phyloP scores from a whole-genome alignment of 1,140 invertebrate species.

The Saccostrea cuccullata region DNA sequence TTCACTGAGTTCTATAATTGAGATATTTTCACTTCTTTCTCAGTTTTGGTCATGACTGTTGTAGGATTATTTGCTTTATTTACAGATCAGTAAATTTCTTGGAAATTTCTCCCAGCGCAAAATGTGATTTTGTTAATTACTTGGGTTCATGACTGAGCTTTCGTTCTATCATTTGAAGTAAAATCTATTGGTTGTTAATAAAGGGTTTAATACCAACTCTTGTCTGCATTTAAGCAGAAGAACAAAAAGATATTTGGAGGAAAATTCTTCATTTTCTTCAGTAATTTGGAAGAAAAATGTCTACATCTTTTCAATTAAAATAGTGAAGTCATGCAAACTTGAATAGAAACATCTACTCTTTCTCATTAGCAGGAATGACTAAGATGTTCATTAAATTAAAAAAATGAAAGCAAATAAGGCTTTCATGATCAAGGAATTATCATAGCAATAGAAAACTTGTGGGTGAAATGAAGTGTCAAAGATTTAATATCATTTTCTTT shows the following conservation, averaged over 20 bases:
- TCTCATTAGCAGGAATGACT: background rate
- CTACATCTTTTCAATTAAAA: slow-evolving; percentile 9
- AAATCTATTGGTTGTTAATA: slow-evolving; percentile 10
- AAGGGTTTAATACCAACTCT: slow-evolving; percentile 1
- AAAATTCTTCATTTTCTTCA: background rate
- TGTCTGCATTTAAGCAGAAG: slow-evolving; percentile 13
- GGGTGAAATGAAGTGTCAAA: background rate
- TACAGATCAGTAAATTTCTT: slow-evolving; percentile 25
- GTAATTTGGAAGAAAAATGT: slow-evolving; percentile 2
- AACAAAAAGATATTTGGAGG: background rate
- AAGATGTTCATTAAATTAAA: background rate
- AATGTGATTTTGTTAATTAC: slow-evolving; percentile 36
- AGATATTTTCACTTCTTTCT: slow-evolving; percentile 10
- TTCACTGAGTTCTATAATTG: slow-evolving; percentile 8
- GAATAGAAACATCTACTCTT: background rate
- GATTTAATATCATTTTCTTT: slow-evolving; percentile 26
- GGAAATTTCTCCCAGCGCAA: background rate
- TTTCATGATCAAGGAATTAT: background rate
- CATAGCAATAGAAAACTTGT: background rate
- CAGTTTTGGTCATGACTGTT: slow-evolving; percentile 18
- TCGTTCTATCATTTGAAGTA: background rate
- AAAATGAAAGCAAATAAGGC: background rate
- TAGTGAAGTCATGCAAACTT: background rate
- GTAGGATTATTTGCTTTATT: slow-evolving; percentile 23
- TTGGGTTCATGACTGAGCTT: background rate